Percentiles rank a stretch among this genome's conserved stretches.
Conservation (phyloP, 2,888 invertebrate genomes). For the Nudaria mundana region DNA sequence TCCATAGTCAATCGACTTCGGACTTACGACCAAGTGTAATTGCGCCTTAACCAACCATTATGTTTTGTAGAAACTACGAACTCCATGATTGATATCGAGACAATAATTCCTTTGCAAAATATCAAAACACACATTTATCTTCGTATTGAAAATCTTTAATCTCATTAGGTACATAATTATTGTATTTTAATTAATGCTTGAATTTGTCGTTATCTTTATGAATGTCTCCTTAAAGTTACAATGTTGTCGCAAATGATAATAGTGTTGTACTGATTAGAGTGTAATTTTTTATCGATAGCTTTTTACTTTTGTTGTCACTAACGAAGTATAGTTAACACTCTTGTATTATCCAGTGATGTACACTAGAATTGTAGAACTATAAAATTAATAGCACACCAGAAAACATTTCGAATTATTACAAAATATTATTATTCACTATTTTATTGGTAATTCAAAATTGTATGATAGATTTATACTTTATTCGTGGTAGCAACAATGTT, state of each 20-base stretch:
- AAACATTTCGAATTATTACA: slow-evolving; percentile 57
- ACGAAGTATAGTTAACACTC: slow-evolving; percentile 35
- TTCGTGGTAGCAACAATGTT: slow-evolving; percentile 45
- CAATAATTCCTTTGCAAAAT: slow-evolving; percentile 30
- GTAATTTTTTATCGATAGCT: slow-evolving; percentile 51
- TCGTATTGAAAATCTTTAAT: too few relatives aligned
- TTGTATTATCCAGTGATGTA: slow-evolving; percentile 36
- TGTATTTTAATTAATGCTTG: slow-evolving; percentile 25
- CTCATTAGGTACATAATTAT: too few relatives aligned
- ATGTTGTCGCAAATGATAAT: slow-evolving; percentile 38
- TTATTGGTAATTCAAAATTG: slow-evolving; percentile 44
- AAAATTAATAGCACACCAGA: slow-evolving; percentile 62
- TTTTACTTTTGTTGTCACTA: slow-evolving; percentile 39
- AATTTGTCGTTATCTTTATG: slow-evolving; percentile 24
- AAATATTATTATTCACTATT: slow-evolving; percentile 51
- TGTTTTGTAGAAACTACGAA: slow-evolving; percentile 39
- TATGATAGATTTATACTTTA: slow-evolving; percentile 41
- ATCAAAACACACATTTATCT: too few relatives aligned
- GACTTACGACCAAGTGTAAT: too few relatives aligned
- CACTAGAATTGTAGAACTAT: slow-evolving; percentile 46
- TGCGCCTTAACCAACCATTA: slow-evolving; percentile 31
- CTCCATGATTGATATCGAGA: slow-evolving; percentile 49
- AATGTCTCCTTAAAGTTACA: slow-evolving; percentile 17
- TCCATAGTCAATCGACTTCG: too few relatives aligned
- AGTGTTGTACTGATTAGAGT: slow-evolving; percentile 59